Evolutionary conservation across 2,113 vertebrate genomes (phyloP).

Genomic region (Butorides virescens): DNA sequence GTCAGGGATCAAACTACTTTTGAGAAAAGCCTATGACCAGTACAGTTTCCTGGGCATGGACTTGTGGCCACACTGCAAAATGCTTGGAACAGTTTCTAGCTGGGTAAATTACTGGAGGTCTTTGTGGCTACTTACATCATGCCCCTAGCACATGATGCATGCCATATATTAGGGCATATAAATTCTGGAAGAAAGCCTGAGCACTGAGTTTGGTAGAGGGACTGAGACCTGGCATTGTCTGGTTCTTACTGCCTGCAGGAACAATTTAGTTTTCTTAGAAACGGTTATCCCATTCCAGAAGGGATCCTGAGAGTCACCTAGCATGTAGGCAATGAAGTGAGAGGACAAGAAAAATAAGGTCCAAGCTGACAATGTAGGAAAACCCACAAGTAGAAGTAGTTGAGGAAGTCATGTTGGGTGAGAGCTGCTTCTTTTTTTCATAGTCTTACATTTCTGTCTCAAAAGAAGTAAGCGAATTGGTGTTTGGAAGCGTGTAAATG

Average conservation of each 20-base stretch:
- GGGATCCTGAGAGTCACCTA: neutral
- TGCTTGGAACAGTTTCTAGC: neutral
- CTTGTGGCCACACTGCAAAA: neutral
- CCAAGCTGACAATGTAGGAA: neutral
- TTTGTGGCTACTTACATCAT: neutral
- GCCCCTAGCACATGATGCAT: neutral
- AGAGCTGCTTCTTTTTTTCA: neutral
- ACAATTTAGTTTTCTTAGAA: neutral
- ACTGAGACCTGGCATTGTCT: neutral
- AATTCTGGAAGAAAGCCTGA: neutral
- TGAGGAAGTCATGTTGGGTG: neutral
- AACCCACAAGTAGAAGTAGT: neutral
- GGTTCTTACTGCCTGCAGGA: neutral
- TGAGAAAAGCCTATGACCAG: neutral
- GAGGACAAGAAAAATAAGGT: neutral
- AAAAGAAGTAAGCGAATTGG: neutral
- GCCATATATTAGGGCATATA: neutral
- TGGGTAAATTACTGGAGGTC: neutral
- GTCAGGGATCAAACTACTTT: neutral
- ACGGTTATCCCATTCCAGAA: neutral
- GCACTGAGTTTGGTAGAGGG: neutral
- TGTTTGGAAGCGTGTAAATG: neutral
- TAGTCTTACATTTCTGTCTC: neutral
- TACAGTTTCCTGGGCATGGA: neutral
- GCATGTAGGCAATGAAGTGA: neutral